Conservation (phyloP, 1,140 invertebrate species). For the Caenorhabditis inopinata region DNA sequence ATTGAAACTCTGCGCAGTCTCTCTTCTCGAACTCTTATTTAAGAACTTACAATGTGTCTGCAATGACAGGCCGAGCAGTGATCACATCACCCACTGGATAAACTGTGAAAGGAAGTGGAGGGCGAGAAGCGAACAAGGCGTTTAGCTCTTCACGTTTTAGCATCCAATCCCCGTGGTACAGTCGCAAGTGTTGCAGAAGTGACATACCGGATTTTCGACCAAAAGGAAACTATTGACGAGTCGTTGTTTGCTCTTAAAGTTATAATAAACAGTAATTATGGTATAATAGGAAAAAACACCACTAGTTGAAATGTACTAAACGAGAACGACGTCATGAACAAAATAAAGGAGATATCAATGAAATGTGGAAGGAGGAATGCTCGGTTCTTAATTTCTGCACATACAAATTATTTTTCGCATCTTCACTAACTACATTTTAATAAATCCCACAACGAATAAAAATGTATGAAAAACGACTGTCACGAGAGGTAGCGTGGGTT, state of each 20-base stretch:
- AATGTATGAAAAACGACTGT: background rate
- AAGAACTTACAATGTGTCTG: background rate
- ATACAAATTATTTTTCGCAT: background rate
- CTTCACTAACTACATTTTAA: background rate
- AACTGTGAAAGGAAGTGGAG: background rate
- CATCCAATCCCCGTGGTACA: background rate
- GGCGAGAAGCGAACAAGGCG: background rate
- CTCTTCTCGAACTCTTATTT: too few species aligned
- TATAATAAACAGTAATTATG: too few species aligned
- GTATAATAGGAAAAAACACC: too few species aligned
- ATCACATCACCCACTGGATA: background rate
- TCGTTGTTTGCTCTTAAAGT: too few species aligned
- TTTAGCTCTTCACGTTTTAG: background rate
- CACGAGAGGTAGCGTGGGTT: background rate
- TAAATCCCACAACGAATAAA: background rate
- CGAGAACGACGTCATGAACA: too few species aligned
- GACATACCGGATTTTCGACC: too few species aligned
- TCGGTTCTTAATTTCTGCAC: too few species aligned
- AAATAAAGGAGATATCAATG: too few species aligned
- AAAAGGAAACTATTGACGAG: too few species aligned
- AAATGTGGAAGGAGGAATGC: too few species aligned
- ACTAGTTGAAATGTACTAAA: too few species aligned
- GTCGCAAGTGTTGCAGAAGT: background rate
- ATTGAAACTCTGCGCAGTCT: too few species aligned
- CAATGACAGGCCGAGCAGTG: background rate